Evolutionary conservation across 2,888 invertebrate genomes (phyloP).

Genomic region (Pachydiplax longipennis): DNA sequence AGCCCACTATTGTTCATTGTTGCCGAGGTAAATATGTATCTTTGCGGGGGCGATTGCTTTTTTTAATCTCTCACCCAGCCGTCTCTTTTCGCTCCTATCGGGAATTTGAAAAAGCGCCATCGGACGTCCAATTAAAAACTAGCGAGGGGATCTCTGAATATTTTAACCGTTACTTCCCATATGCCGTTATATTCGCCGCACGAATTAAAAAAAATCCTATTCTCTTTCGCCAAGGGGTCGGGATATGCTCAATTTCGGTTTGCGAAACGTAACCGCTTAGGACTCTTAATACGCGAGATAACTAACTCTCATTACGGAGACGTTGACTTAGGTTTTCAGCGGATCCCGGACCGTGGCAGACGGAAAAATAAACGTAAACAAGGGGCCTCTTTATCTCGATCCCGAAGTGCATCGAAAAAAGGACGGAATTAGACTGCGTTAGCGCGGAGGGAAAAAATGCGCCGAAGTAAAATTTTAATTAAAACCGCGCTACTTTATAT

Average conservation of each 20-base stretch:
- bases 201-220: too few species aligned
- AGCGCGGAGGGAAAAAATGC: background rate
- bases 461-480: slow-evolving; percentile 25
- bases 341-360: background rate
- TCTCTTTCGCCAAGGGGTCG: too few species aligned
- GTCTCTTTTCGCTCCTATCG: too few species aligned
- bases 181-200: too few species aligned
- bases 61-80: too few species aligned
- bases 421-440: background rate
- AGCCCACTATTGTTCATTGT: background rate
- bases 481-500: slow-evolving; percentile 4
- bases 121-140: too few species aligned
- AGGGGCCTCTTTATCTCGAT: background rate
- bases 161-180: too few species aligned
- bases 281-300: background rate
- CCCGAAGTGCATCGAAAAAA: background rate
- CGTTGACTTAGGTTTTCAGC: background rate
- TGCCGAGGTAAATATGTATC: background rate
- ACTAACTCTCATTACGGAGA: background rate
- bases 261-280: too few species aligned
- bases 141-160: too few species aligned
- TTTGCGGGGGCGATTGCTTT: too few species aligned
- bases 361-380: background rate
- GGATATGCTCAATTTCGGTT: too few species aligned
- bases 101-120: too few species aligned